phyloP scores from a whole-genome alignment of 1,140 invertebrate species.

The Caerostris darwini region DNA sequence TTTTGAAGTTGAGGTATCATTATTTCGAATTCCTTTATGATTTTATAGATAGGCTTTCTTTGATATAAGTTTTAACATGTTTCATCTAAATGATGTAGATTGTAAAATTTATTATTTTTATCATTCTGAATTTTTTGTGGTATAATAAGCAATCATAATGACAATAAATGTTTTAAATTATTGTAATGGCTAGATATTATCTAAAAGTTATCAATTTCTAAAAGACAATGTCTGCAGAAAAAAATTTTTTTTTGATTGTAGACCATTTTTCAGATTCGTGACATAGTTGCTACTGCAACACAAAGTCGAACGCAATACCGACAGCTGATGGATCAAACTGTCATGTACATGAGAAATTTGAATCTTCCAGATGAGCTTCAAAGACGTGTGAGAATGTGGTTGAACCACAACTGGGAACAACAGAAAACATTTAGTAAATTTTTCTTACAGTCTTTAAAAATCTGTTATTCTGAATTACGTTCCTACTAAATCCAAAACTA shows the following conservation, averaged over 20 bases:
- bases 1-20: too few species aligned
- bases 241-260: not conserved
- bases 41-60: too few species aligned
- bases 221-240: not conserved
- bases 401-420: conserved; percentile 95
- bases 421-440: conserved; percentile 92
- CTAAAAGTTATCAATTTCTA: too few species aligned
- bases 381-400: conserved; percentile 92
- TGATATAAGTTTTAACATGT: too few species aligned
- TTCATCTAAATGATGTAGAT: too few species aligned
- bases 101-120: too few species aligned
- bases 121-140: too few species aligned
- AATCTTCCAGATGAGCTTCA: conserved; percentile 91
- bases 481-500: not conserved
- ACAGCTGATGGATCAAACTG: conserved; percentile 89
- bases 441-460: not conserved
- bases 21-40: too few species aligned
- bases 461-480: not conserved
- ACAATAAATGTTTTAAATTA: not conserved
- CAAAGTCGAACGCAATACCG: conserved; percentile 91
- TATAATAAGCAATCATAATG: not conserved
- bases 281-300: conserved; percentile 95
- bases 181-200: too few species aligned
- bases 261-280: conserved; percentile 87
- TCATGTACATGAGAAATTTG: conserved; percentile 90